phyloP scores from a whole-genome alignment of 2,888 invertebrate species.

The Lymantria dispar region DNA sequence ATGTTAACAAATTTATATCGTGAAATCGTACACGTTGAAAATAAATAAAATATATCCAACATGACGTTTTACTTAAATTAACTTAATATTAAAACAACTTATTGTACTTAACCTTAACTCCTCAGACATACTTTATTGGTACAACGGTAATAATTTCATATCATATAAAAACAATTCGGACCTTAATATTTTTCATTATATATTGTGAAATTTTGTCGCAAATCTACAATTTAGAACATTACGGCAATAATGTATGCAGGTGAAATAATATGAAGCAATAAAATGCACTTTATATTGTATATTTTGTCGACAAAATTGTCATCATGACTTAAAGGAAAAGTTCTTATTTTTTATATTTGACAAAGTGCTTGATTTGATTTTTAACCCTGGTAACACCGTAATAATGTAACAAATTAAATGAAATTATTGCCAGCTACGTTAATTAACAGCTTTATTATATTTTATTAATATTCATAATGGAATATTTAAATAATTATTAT shows the following conservation, averaged over 20 bases:
- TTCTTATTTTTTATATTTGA: no score
- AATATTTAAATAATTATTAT: no score
- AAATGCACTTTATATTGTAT: not conserved
- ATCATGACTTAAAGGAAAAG: no score
- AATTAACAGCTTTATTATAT: no score
- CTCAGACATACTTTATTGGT: conserved; percentile 30
- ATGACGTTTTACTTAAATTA: conserved; percentile 11
- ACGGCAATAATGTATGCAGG: not conserved
- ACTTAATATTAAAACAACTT: conserved; percentile 22
- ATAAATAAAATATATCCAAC: conserved; percentile 22
- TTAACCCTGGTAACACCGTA: not conserved
- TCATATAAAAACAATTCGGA: no score
- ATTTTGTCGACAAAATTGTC: no score
- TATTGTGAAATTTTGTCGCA: not conserved
- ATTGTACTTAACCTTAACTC: conserved; percentile 11
- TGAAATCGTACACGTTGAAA: conserved; percentile 2
- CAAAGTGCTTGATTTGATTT: not conserved
- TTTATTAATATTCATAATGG: no score
- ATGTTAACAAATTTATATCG: no score
- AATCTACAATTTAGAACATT: not conserved
- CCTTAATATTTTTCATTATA: no score
- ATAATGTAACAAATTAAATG: not conserved
- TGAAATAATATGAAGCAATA: not conserved
- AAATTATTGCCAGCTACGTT: no score
- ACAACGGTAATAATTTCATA: conserved; percentile 11